phyloP scores from a whole-genome alignment of 2,113 vertebrate species.

The Lanius ludovicianus region DNA sequence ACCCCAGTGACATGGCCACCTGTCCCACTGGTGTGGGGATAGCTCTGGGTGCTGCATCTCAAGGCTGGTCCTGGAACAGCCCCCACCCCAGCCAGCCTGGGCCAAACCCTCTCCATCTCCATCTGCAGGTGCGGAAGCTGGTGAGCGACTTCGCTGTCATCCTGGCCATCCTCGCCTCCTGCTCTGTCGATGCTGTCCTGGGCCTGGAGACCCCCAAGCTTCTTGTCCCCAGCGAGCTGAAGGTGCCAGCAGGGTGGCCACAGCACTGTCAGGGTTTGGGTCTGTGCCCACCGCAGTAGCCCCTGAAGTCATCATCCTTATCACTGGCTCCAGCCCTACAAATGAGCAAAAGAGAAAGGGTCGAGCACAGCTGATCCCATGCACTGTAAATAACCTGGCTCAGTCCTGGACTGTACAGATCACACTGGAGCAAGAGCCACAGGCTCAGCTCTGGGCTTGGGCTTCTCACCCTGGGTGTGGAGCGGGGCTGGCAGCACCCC shows the following conservation, averaged over 20 bases:
- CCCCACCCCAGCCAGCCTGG: background rate
- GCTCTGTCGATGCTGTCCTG: conserved; percentile 63
- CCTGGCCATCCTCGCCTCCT: conserved; percentile 76
- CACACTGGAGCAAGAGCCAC: background rate
- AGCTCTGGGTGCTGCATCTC: background rate
- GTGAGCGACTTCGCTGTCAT: conserved; percentile 77
- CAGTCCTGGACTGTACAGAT: background rate
- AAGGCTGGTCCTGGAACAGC: background rate
- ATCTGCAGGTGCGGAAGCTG: conserved; percentile 69
- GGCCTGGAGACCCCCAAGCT: conserved; percentile 81
- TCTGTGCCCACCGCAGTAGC: background rate
- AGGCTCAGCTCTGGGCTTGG: background rate
- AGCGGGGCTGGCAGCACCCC: background rate
- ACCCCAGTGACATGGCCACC: background rate
- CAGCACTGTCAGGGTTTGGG: rapidly evolving
- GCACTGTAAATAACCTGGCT: background rate
- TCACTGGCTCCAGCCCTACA: rapidly evolving
- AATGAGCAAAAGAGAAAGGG: background rate
- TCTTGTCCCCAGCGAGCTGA: conserved; percentile 74
- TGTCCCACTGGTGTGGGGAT: rapidly evolving
- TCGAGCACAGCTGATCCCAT: background rate
- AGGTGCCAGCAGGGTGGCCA: conserved; percentile 62
- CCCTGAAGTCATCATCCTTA: background rate
- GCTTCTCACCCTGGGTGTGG: background rate
- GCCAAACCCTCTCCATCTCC: background rate